Evolutionary conservation across 2,113 vertebrate species (phyloP).

Genomic region (Lanius ludovicianus): DNA sequence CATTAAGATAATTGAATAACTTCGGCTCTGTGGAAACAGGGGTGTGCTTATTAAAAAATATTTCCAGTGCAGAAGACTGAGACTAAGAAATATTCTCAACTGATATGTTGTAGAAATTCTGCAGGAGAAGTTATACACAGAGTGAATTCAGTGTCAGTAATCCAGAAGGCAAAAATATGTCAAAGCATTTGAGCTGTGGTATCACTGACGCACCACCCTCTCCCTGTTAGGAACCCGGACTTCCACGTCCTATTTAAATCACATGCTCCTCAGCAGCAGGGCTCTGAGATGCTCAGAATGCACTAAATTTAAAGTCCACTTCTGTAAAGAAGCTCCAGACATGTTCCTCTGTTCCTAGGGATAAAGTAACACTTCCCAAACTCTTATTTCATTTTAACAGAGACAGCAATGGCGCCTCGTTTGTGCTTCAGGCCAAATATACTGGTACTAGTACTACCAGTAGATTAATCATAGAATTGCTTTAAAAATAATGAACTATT

Average conservation of each 20-base stretch:
- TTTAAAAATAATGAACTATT: not conserved
- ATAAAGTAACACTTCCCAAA: not conserved
- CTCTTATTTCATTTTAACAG: not conserved
- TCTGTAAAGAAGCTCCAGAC: not conserved
- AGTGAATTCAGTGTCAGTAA: not conserved
- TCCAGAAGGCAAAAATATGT: not conserved
- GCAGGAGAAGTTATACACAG: not conserved
- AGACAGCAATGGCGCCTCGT: rapidly evolving
- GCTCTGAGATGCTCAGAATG: not conserved
- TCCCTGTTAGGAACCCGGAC: not conserved
- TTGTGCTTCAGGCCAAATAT: not conserved
- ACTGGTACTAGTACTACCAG: not conserved
- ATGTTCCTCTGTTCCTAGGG: not conserved
- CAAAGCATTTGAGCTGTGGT: not conserved
- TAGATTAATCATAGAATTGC: not conserved
- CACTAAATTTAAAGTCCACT: not conserved
- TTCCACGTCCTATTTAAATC: not conserved
- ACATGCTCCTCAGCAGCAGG: not conserved
- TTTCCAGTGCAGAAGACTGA: not conserved
- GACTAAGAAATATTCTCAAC: not conserved
- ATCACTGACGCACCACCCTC: not conserved
- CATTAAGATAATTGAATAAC: not conserved
- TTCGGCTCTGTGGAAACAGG: not conserved
- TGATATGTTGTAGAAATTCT: not conserved
- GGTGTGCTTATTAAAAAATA: not conserved